Evolutionary conservation across 2,888 invertebrate genomes (phyloP), one percentile per base, ranked within the genome.

Genomic region (Oconnorella tubifera): DNA sequence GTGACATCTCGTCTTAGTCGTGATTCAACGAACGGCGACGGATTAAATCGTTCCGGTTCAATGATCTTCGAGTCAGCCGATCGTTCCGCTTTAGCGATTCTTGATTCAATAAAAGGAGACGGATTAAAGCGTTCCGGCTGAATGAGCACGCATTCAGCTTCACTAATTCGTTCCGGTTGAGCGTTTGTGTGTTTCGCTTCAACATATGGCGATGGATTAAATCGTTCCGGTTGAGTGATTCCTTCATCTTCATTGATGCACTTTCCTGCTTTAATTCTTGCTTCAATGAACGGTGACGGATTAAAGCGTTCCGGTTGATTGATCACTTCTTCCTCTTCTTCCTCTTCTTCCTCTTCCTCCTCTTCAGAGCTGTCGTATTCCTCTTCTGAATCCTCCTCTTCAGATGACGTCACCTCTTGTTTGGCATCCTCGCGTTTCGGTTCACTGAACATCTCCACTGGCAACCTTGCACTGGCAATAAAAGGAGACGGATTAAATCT

Each of bases 311-410:
- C 40, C 10, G 40, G 40, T 19, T 40, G 40, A 19, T 48, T 51
- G 50, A 29, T 3, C 2, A 28, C 28, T 29, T 50, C 32, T 57
- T 25, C 10, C 31, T 57, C 57, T 53, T 59, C 59, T 19, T 49
- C 49, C 14, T 59, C 59, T 56, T 53, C 23, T 53, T 33, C 62
- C 40, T 29, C 62, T 56, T 55, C 56, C n/a, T 59, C 59, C 25
- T 59, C 59, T 33, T 49, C 49, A 10, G 6, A 10, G 10, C 10
- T 25, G 10, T 33, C 62, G 25, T 29, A 40, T 56, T 62, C 62
- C n/a, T 27, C 2, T 56, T 51, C 19, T 23, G 31, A 55, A 33
- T 33, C 62, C 29, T 62, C 62, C 28, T 56, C 62, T 53, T 59
- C 49, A 6, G 4, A 10, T 25, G 57, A 6, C 31, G 31, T 25